Conservation (phyloP, 2,888 invertebrate species). For the Heliconius charithonia region DNA sequence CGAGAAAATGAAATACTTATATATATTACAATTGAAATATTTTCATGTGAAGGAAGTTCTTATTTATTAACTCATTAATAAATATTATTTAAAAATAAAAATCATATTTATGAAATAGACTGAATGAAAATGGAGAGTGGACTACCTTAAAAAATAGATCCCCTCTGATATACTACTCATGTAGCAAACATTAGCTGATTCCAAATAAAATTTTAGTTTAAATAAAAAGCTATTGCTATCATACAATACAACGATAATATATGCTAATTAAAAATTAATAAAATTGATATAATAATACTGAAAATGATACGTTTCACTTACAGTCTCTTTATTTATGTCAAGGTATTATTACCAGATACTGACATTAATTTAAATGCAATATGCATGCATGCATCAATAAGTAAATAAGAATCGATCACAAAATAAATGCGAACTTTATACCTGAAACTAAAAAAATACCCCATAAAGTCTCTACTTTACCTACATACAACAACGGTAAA, state of each 20-base stretch:
- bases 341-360: background rate
- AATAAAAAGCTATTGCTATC: too few relatives aligned
- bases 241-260: background rate
- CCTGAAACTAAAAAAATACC: background rate
- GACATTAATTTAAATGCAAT: constrained; percentile 1
- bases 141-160: too few relatives aligned
- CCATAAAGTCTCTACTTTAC: background rate
- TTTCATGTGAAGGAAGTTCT: too few relatives aligned
- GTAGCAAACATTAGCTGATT: too few relatives aligned
- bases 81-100: too few relatives aligned
- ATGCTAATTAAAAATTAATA: background rate
- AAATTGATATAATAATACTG: background rate
- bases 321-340: constrained; percentile 6
- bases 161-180: too few relatives aligned
- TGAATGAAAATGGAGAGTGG: too few relatives aligned
- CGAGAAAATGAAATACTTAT: too few relatives aligned
- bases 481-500: background rate
- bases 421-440: background rate
- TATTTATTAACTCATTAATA: too few relatives aligned
- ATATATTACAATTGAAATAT: too few relatives aligned
- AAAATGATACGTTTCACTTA: constrained; percentile 15
- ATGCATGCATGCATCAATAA: background rate
- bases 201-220: background rate
- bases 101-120: too few relatives aligned
- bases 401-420: too few relatives aligned